A percentile compares a stretch with the other conserved stretches of the same genome.
phyloP scores from a whole-genome alignment of 2,797 vertebrate genomes.

The Nothura maculosa region DNA sequence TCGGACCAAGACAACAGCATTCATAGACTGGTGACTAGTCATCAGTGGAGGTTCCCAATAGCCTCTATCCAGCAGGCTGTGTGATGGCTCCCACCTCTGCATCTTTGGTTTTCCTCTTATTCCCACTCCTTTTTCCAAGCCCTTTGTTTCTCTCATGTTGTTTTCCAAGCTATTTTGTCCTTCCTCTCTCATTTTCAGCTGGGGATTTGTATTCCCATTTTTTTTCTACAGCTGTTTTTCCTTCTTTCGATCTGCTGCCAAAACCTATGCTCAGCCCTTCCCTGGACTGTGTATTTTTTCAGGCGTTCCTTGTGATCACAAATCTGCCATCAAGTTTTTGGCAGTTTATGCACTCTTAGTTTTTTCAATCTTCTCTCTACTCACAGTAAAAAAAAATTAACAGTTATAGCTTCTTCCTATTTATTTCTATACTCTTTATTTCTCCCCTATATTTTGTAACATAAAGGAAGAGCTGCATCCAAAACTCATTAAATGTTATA shows the following conservation, averaged over 20 bases:
- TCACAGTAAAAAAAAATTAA: neutral
- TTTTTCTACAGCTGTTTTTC: neutral
- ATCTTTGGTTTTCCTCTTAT: neutral
- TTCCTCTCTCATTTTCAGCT: neutral
- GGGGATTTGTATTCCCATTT: fast-evolving
- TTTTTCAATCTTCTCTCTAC: neutral
- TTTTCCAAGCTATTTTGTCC: fast-evolving
- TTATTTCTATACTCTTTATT: conserved; percentile 11
- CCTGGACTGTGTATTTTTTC: neutral
- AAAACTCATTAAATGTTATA: neutral
- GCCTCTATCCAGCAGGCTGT: neutral
- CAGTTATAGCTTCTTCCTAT: neutral
- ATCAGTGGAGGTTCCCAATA: neutral
- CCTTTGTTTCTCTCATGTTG: neutral
- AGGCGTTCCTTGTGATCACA: neutral
- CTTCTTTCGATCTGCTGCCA: neutral
- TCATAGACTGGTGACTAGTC: neutral
- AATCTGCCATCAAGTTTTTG: neutral
- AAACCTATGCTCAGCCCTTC: neutral
- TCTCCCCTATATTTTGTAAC: neutral
- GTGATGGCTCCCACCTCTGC: neutral
- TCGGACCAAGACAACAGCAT: neutral
- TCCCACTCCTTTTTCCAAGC: neutral
- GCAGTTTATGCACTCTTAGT: neutral
- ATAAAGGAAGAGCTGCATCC: neutral